Conservation (phyloP, 2,888 invertebrate genomes). For the Polymixis flavicincta region DNA sequence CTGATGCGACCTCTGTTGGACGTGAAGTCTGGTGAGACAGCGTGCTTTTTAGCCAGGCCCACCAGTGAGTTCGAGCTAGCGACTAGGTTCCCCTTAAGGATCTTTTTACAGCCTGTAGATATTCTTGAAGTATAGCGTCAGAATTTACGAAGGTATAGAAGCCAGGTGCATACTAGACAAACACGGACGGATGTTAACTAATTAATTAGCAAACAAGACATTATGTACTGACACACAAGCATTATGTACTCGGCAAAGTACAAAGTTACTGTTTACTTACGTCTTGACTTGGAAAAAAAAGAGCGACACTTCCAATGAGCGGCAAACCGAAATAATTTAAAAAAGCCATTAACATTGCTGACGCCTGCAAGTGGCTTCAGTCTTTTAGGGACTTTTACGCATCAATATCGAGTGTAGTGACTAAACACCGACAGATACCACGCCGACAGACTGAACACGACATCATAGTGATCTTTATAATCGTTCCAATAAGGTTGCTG, state of each 20-base stretch:
- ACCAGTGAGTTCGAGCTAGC: too few species aligned
- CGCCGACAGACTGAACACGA: too few species aligned
- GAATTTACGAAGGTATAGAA: not conserved
- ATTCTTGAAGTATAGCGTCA: not conserved
- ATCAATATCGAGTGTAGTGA: too few species aligned
- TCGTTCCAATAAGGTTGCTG: too few species aligned
- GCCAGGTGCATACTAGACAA: constrained; percentile 5
- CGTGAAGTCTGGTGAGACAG: too few species aligned
- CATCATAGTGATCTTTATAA: too few species aligned
- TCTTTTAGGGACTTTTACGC: not conserved
- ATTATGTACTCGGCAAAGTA: constrained; percentile 43
- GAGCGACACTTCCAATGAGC: not conserved
- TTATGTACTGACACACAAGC: constrained; percentile 27
- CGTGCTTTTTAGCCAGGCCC: too few species aligned
- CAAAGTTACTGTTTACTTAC: constrained; percentile 25
- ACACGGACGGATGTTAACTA: not conserved
- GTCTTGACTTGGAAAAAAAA: constrained; percentile 15
- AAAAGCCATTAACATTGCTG: not conserved
- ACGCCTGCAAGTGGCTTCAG: not conserved
- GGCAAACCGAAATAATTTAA: not conserved
- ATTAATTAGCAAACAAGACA: constrained; percentile 26
- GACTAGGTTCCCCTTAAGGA: too few species aligned
- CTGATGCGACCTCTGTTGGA: too few species aligned
- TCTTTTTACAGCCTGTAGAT: too few species aligned
- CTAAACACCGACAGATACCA: too few species aligned